Conservation (phyloP, 23 tunicate species). For the Corella eumyota region DNA sequence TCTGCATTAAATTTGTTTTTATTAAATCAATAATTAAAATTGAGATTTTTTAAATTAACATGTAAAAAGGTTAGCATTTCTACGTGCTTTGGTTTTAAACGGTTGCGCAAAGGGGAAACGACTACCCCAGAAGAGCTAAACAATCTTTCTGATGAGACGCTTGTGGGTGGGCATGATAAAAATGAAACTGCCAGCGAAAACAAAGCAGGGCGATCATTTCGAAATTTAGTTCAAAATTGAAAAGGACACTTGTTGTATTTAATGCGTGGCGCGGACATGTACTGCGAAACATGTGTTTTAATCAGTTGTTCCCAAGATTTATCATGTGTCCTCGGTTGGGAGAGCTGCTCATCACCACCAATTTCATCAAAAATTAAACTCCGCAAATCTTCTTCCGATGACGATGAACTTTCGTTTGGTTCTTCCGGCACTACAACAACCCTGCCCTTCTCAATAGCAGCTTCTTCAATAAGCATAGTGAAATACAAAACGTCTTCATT, state of each 20-base stretch:
- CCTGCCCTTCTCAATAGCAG: background rate
- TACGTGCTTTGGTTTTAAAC: background rate
- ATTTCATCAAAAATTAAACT: background rate
- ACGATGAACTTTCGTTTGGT: background rate
- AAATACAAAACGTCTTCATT: background rate
- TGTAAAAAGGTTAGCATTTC: too few relatives aligned
- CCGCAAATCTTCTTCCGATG: slow-evolving; percentile 3
- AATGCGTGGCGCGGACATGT: background rate
- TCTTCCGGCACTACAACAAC: background rate
- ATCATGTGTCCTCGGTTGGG: too few relatives aligned
- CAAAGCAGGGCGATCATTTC: slow-evolving; percentile 2
- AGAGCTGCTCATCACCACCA: too few relatives aligned
- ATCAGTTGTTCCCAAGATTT: background rate
- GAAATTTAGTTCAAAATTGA: background rate
- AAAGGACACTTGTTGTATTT: background rate
- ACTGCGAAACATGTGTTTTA: background rate
- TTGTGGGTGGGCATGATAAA: slow-evolving; percentile 11
- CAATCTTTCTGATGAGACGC: slow-evolving; percentile 3
- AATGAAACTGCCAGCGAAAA: slow-evolving; percentile 1
- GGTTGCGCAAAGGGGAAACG: slow-evolving; percentile 3
- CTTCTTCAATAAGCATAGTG: background rate
- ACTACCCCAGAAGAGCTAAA: slow-evolving; percentile 6
- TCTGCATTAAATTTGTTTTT: too few relatives aligned
- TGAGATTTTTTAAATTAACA: too few relatives aligned
- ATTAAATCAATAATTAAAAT: too few relatives aligned